These are phyloP conservation scores for Pterois miles DNA, from an alignment of 2,797 vertebrate species.

Conservation along the genomic window DNA sequence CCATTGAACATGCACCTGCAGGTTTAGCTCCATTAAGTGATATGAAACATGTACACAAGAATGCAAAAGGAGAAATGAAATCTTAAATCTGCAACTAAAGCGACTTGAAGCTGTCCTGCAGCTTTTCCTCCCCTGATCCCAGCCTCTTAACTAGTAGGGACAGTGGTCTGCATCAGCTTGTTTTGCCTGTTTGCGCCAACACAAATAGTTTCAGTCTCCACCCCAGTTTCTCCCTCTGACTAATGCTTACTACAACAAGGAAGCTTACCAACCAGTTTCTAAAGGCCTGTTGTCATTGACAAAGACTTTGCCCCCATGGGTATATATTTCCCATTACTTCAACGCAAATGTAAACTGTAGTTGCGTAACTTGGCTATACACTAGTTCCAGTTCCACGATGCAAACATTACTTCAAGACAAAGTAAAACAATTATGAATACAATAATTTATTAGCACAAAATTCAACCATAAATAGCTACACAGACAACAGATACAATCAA, in stretches of 20 bases:
- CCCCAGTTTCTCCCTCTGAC: conserved; percentile 33
- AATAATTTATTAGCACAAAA: conserved; percentile 76
- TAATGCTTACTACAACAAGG: conserved; percentile 24
- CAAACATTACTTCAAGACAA: conserved; percentile 25
- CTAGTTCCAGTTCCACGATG: conserved; percentile 32
- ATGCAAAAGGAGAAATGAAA: neutral
- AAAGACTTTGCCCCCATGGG: conserved; percentile 12
- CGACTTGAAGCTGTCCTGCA: neutral
- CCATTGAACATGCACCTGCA: conserved; percentile 5
- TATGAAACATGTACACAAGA: neutral
- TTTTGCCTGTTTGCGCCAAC: conserved; percentile 49
- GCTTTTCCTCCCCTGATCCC: neutral
- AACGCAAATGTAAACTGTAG: conserved; percentile 26
- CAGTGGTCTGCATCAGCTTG: conserved; percentile 53
- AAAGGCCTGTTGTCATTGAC: neutral
- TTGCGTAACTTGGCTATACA: conserved; percentile 44
- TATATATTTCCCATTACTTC: conserved; percentile 25
- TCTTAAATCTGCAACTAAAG: no score
- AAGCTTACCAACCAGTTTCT: neutral
- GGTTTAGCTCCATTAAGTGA: neutral
- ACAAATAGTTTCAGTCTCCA: conserved; percentile 61
- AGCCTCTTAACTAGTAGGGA: neutral
- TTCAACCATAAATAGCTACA: conserved; percentile 55
- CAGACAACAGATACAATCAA: conserved; percentile 47
- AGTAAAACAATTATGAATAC: conserved; percentile 18